phyloP scores from a whole-genome alignment of 1,140 invertebrate species.

The Tyrophagus putrescentiae region DNA sequence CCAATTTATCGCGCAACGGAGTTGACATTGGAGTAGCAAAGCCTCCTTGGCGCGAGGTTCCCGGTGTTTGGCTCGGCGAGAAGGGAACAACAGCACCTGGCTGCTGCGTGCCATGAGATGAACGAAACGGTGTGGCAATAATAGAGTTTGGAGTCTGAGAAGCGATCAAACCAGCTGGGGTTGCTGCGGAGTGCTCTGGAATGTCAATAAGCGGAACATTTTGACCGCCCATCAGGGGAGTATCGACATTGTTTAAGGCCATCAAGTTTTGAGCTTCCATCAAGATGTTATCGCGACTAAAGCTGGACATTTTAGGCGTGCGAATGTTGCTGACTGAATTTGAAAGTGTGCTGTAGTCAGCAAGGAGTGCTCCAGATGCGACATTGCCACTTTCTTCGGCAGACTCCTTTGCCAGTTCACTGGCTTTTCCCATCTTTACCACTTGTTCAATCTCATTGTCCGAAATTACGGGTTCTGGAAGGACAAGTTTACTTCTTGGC shows the following conservation, averaged over 20 bases:
- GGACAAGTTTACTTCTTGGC: conserved; percentile 86
- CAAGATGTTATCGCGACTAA: conserved; percentile 44
- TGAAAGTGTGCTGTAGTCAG: conserved; percentile 68
- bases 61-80: conserved; percentile 25
- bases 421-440: conserved; percentile 87
- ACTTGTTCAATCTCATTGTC: conserved; percentile 63
- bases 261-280: conserved; percentile 94
- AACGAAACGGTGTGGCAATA: conserved; percentile 78
- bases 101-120: conserved; percentile 31
- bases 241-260: conserved; percentile 91
- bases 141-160: conserved; percentile 76
- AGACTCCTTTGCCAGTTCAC: conserved; percentile 78
- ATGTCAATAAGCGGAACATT: conserved; percentile 80
- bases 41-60: conserved; percentile 20
- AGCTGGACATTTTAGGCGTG: conserved; percentile 74
- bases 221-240: conserved; percentile 81
- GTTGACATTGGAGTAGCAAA: conserved; percentile 31
- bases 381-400: conserved; percentile 64
- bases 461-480: conserved; percentile 91
- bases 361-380: conserved; percentile 68
- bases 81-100: background rate
- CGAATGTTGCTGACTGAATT: conserved; percentile 44
- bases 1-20: conserved; percentile 78
- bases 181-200: conserved; percentile 57
- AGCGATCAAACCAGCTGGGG: background rate